phyloP scores from a whole-genome alignment of 2,113 vertebrate species.

The Bubalus kerabau region DNA sequence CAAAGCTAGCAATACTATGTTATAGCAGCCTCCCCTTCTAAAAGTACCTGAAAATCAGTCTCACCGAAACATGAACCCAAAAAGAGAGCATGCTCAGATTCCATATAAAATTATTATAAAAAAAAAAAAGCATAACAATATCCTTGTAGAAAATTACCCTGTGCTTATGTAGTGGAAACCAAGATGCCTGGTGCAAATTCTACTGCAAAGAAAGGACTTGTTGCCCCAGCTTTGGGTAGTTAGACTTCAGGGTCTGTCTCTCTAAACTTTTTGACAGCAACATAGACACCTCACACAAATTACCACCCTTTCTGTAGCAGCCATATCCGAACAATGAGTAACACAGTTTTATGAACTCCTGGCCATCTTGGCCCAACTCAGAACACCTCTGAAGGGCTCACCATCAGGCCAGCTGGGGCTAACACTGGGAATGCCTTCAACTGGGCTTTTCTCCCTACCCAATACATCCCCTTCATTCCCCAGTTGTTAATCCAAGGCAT shows the following conservation, averaged over 20 bases:
- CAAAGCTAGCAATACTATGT: neutral
- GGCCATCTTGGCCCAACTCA: neutral
- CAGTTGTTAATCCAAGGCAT: neutral
- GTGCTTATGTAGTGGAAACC: neutral
- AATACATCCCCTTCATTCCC: neutral
- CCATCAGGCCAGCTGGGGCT: accelerated
- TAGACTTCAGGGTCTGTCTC: neutral
- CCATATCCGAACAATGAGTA: neutral
- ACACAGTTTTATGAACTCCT: neutral
- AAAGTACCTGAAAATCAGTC: neutral
- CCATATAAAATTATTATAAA: neutral
- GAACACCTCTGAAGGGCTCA: no score
- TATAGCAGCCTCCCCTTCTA: no score
- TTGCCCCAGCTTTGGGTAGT: neutral
- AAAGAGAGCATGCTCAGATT: neutral
- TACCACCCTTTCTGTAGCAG: neutral
- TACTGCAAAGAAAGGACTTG: neutral
- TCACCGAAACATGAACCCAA: neutral
- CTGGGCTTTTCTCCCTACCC: neutral
- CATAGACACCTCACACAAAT: neutral
- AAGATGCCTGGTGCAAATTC: neutral
- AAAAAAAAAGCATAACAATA: neutral
- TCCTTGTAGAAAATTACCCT: neutral
- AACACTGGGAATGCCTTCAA: no score
- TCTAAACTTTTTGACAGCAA: neutral